Evolutionary conservation across 2,888 invertebrate species (phyloP), one percentile per base, ranked within the genome.

Genomic region (Julus scanicus): DNA sequence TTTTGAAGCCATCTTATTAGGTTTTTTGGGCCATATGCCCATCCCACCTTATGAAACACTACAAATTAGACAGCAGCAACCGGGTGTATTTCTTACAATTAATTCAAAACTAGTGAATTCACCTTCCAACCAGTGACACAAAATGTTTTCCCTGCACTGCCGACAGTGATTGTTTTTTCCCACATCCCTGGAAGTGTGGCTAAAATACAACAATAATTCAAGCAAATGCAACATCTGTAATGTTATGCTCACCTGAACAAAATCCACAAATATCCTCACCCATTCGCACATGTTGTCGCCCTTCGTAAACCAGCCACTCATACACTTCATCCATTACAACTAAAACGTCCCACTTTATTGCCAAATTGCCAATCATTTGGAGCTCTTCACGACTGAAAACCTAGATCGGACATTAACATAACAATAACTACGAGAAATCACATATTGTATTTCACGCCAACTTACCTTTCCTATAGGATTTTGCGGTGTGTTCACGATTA

Each of bases 321-420:
- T 99, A 99, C 0, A 99, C 99, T 92, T 99, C 99, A 92, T 99
- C 99, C 0, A 98, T 95, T 37, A 99, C 93, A 89, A 98, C 98
- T 9, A 99, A 93, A 5, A 96, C 96, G 92, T 99, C 96, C 94
- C 97, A 95, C 91, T 98, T 97, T 91, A 96, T 96, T 92, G 98
- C 99, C 89, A 99, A 93, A 90, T 95, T 94, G 0, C 98, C 98
- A 90, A 99, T 96, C 89, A 92, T 90, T 89, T 93, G 91, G 49
- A 94, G 90, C 90, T 94, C 94, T 57, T 92, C 88, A 80, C 86
- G 84, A 1, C 89, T 89, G 85, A 89, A 90, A 83, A 93, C 93
- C 91, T 94, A 20, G 53, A 83, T 8, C 13, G 80, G 80, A 29
- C 29, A 80, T 20, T 5, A 20, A 80, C 80, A 80, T 4, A 8